phyloP scores from a whole-genome alignment of 2,888 invertebrate species.

The Agrochola lychnidis region DNA sequence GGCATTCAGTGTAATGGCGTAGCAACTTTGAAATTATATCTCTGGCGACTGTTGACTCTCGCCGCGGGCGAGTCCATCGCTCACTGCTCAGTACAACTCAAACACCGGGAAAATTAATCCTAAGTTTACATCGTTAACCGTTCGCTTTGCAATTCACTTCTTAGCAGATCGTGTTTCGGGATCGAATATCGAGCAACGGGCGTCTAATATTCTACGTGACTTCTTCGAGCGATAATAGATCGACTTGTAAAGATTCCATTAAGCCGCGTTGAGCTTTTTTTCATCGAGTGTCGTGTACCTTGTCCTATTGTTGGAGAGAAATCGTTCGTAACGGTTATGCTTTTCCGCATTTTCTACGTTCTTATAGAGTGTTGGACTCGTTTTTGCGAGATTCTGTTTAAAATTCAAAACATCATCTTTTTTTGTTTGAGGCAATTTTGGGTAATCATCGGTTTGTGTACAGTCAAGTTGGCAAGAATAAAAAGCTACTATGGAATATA shows the following conservation, averaged over 20 bases:
- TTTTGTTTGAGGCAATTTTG: conserved; percentile 48
- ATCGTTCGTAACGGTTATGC: conserved; percentile 84
- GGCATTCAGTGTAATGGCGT: conserved; percentile 73
- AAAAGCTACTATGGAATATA: conserved; percentile 36
- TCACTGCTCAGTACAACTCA: conserved; percentile 76
- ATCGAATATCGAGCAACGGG: conserved; percentile 72
- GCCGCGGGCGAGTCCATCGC: conserved; percentile 76
- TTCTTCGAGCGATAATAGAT: conserved; percentile 78
- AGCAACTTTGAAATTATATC: conserved; percentile 79
- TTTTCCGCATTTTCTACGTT: conserved; percentile 81
- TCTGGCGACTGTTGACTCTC: conserved; percentile 73
- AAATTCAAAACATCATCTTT: conserved; percentile 55
- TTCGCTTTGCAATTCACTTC: conserved; percentile 77
- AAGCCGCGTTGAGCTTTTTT: conserved; percentile 75
- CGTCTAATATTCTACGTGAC: conserved; percentile 89
- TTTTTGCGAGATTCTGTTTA: conserved; percentile 61
- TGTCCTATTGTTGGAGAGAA: conserved; percentile 82
- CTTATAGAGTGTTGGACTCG: conserved; percentile 65
- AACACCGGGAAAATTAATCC: conserved; percentile 81
- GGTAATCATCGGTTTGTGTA: conserved; percentile 27
- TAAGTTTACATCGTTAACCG: conserved; percentile 78
- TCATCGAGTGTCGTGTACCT: conserved; percentile 70
- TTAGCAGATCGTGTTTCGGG: conserved; percentile 74
- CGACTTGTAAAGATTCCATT: conserved; percentile 82
- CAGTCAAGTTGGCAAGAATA: conserved; percentile 19